phyloP scores from a whole-genome alignment of 2,888 invertebrate species.

The Aporophyla lueneburgensis region DNA sequence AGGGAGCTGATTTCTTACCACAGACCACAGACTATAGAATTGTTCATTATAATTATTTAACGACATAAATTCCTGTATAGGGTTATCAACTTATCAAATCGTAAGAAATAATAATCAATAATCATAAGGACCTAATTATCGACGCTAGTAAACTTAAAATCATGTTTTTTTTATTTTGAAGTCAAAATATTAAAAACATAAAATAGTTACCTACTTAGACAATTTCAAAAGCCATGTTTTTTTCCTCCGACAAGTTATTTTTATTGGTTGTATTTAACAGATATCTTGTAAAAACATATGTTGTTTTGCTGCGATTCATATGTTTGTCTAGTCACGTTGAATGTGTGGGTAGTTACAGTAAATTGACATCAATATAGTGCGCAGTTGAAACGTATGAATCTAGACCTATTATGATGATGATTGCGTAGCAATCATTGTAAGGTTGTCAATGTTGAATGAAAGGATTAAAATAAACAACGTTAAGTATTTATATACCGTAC shows the following conservation, averaged over 20 bases:
- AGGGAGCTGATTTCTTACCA: no score
- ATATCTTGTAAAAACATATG: constrained; percentile 1
- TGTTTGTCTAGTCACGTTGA: constrained; percentile 31
- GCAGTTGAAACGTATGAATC: constrained; percentile 46
- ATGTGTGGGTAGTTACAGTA: constrained; percentile 31
- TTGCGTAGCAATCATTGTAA: constrained; percentile 22
- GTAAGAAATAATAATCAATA: background rate
- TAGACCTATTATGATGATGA: constrained; percentile 22
- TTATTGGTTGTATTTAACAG: background rate
- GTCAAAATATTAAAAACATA: background rate
- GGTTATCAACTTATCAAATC: background rate
- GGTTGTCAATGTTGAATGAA: constrained; percentile 14
- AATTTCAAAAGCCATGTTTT: background rate
- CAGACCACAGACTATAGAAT: constrained; percentile 12
- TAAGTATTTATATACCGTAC: background rate
- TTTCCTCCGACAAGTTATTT: background rate
- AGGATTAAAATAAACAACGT: background rate
- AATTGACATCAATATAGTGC: constrained; percentile 63
- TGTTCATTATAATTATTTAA: background rate
- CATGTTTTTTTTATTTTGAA: background rate
- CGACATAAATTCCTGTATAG: background rate
- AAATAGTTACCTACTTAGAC: background rate
- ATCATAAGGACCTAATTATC: background rate
- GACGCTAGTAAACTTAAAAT: background rate
- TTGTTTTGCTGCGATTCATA: background rate